Base-by-base conservation (phyloP, 2,113 vertebrate species). In the Martes martes region DNA sequence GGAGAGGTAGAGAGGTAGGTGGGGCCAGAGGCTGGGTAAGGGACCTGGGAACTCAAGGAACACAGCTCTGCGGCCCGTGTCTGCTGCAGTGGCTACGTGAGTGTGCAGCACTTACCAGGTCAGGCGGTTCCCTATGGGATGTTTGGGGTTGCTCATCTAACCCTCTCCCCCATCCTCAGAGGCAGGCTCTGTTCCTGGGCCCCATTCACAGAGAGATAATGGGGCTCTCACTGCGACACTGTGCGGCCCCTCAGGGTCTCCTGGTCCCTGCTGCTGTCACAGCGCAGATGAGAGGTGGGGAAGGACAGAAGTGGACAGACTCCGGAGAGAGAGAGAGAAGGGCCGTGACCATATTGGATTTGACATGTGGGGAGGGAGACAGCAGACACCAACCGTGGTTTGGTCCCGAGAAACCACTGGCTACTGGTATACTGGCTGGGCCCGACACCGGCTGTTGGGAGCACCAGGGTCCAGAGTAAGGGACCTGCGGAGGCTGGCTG, bases 361-460 rank as follows among this genome's bases (percentile, higher is more conserved):
- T 93, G 36, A 81, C 21, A 13, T 0, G 16, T 14, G 16, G 5
- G 0, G 0, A 94, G 14, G 65, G 59, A 76, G 67, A 76, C 28
- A 36, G 55, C 45, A 81, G 67, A 42, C 0, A 47, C n/a, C 8
- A 89, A 59, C 21, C 23, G 24, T 4, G 55, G 52, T 52, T 28
- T 50, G 47, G 36, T 73, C 28, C 42, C 14, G n/a, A 88, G 71
- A 84, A 71, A 39, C n/a, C 23, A 31, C 7, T 24, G 36, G 69
- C 31, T 65, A 14, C 10, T 14, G 3, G 31, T 24, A 33, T 4
- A 6, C 14, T 15, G 26, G 65, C 42, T 65, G 19, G 80, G 74
- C 52, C 50, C 0, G 0, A 15, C 28, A 7, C 1, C 0, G 26
- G n/a, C 13, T 45, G 24, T 23, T 4, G 47, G 24, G 61, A 63